Evolutionary conservation across 2,888 invertebrate species (phyloP).

Genomic region (Drosophila neotestacea): DNA sequence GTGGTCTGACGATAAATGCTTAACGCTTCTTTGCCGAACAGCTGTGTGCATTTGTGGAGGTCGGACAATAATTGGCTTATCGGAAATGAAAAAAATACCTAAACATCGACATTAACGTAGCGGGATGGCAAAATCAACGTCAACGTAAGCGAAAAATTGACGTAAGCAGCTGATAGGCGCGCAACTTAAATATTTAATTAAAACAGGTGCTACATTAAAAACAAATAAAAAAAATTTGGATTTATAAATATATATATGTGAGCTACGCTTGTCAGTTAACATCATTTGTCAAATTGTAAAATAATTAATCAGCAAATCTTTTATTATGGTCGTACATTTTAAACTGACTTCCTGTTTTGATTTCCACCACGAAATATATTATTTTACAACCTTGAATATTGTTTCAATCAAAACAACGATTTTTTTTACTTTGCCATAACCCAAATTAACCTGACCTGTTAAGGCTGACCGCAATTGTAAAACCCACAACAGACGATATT

Average conservation of each 20-base stretch:
- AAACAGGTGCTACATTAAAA: too few species aligned
- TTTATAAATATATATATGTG: too few species aligned
- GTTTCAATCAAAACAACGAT: not conserved
- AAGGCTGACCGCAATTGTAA: slow-evolving; percentile 4
- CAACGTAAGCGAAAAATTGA: slow-evolving; percentile 2
- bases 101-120: slow-evolving; percentile 14
- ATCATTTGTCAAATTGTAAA: too few species aligned
- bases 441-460: slow-evolving; percentile 11
- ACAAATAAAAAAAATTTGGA: too few species aligned
- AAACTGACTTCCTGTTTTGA: slow-evolving; percentile 7
- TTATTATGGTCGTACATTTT: not conserved
- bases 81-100: slow-evolving; percentile 16
- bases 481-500: not conserved
- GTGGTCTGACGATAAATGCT: slow-evolving; percentile 47
- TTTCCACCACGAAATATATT: not conserved
- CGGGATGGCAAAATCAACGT: too few species aligned
- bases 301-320: too few species aligned
- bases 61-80: slow-evolving; percentile 17
- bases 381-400: not conserved
- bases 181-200: too few species aligned
- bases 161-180: not conserved
- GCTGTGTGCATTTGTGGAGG: slow-evolving; percentile 42
- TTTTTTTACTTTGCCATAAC: slow-evolving; percentile 5
- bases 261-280: too few species aligned
- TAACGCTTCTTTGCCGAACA: slow-evolving; percentile 43